Conservation (phyloP, 1,140 invertebrate genomes). For the Megalopta genalis region DNA sequence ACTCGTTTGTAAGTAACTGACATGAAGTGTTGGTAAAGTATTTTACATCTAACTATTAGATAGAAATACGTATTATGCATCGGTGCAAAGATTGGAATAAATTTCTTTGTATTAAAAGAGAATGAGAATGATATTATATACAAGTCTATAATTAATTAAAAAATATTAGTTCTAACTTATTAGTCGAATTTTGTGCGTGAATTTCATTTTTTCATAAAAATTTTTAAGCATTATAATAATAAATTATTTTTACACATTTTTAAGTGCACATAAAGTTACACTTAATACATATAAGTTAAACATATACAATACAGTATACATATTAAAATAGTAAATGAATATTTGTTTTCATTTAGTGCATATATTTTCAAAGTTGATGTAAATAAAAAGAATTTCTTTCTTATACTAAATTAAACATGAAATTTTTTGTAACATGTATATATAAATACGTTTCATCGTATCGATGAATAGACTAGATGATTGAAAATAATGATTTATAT, state of each 20-base stretch:
- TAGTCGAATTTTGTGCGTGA: conserved; percentile 2
- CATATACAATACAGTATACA: conserved; percentile 26
- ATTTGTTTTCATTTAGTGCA: conserved; percentile 14
- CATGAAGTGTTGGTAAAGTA: conserved; percentile 3
- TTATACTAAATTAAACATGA: conserved; percentile 30
- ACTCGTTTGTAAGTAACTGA: neutral
- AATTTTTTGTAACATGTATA: conserved; percentile 30
- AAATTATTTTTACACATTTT: conserved; percentile 21
- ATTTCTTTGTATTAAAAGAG: neutral
- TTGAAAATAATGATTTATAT: conserved; percentile 32
- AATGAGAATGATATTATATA: neutral
- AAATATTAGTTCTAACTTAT: neutral
- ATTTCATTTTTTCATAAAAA: neutral
- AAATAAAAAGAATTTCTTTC: neutral
- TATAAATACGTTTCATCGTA: conserved; percentile 45
- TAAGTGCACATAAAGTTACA: conserved; percentile 19
- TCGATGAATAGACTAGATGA: conserved; percentile 57
- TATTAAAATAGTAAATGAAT: neutral
- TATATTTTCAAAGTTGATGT: conserved; percentile 11
- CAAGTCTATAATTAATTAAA: neutral
- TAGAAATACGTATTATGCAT: conserved; percentile 26
- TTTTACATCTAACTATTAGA: neutral
- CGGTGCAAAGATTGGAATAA: conserved; percentile 8
- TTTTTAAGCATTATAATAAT: conserved; percentile 1
- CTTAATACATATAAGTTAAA: conserved; percentile 25